These are phyloP conservation scores for Tonatia bakeri DNA, from an alignment of 2,113 vertebrate genomes.

Conservation along the genomic window DNA sequence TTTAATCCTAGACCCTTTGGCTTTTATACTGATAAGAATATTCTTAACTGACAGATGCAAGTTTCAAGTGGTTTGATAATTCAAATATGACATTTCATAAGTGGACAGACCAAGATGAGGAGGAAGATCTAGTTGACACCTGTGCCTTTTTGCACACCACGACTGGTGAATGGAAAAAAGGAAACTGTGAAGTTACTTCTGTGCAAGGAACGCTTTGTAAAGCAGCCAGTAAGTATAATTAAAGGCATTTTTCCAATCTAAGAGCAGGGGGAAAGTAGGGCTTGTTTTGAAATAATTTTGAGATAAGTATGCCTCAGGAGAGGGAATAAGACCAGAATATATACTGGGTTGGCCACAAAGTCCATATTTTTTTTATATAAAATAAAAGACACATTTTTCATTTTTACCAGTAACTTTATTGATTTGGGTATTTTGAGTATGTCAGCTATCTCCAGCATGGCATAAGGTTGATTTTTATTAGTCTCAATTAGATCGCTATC, in stretches of 20 bases:
- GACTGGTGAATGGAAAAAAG: constrained; percentile 86
- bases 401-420: no score
- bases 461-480: no score
- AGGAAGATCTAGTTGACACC: constrained; percentile 78
- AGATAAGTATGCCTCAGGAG: neutral
- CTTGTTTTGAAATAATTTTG: neutral
- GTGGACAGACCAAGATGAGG: constrained; percentile 79
- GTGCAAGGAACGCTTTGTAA: constrained; percentile 87
- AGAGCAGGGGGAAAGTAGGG: neutral
- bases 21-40: constrained; percentile 11
- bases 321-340: neutral
- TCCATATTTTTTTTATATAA: no score
- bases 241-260: neutral
- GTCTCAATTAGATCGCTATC: no score
- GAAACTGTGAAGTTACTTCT: constrained; percentile 81
- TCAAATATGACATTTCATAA: constrained; percentile 82
- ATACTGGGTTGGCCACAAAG: neutral
- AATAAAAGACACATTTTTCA: no score
- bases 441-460: no score
- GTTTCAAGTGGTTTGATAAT: constrained; percentile 85
- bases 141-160: constrained; percentile 84
- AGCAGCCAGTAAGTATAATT: constrained; percentile 82
- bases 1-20: neutral
- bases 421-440: no score
- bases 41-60: constrained; percentile 78